These are phyloP conservation scores for Cryptotis parvus DNA, from an alignment of 2,113 vertebrate species.

Conservation along the genomic window DNA sequence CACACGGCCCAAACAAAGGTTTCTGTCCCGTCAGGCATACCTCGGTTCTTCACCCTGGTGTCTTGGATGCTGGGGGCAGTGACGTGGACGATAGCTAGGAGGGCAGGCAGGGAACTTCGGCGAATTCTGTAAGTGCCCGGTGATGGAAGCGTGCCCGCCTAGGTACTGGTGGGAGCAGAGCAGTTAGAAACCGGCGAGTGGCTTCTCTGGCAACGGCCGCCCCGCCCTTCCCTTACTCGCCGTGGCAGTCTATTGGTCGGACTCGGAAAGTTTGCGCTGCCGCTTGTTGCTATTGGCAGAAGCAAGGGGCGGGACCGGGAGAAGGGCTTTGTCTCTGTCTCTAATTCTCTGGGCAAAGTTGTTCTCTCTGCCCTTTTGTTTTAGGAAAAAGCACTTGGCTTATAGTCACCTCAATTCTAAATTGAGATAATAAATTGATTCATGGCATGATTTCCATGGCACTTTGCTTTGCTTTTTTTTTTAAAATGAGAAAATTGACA, in stretches of 20 bases:
- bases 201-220: constrained; percentile 75
- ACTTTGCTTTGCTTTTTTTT: not conserved
- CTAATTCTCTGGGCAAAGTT: fast-evolving
- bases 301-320: not conserved
- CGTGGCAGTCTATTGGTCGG: not conserved
- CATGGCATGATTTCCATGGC: too few relatives aligned
- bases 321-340: not conserved
- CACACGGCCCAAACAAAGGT: too few relatives aligned
- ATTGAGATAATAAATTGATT: too few relatives aligned
- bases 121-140: not conserved
- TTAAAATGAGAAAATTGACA: not conserved
- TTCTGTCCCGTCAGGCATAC: not conserved
- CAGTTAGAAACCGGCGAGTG: not conserved
- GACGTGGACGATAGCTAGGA: not conserved
- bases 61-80: not conserved
- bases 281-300: not conserved
- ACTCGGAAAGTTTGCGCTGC: fast-evolving
- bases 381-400: fast-evolving
- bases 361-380: not conserved
- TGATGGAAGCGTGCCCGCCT: fast-evolving
- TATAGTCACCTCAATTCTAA: not conserved
- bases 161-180: fast-evolving
- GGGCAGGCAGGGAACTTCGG: not conserved
- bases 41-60: not conserved
- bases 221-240: constrained; percentile 28